These are phyloP conservation scores for Apoderus coryli DNA, from an alignment of 2,888 invertebrate genomes.

Conservation along the genomic window DNA sequence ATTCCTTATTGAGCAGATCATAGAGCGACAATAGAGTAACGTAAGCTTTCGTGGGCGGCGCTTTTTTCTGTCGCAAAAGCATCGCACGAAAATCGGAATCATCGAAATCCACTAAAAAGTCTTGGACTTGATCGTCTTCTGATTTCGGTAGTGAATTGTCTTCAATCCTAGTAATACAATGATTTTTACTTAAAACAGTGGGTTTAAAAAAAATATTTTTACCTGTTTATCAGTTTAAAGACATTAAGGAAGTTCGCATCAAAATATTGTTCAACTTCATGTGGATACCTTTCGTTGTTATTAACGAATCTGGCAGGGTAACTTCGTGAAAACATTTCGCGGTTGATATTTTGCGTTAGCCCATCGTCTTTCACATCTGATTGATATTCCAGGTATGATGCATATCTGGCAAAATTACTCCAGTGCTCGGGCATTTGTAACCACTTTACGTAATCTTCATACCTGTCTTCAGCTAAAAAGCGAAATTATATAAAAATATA, in stretches of 20 bases:
- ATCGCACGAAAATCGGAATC: conserved; percentile 25
- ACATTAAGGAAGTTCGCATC: conserved; percentile 28
- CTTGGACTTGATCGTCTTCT: conserved; percentile 22
- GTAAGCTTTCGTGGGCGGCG: conserved; percentile 43
- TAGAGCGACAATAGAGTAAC: conserved; percentile 45
- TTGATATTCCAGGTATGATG: no score
- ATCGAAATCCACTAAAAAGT: conserved; percentile 27
- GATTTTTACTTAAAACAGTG: conserved; percentile 3
- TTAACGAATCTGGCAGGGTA: background rate
- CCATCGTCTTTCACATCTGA: no score
- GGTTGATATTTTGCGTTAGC: no score
- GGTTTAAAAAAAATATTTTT: no score
- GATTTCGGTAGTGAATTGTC: conserved; percentile 15
- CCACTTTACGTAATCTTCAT: conserved; percentile 21
- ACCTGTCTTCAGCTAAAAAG: conserved; percentile 6
- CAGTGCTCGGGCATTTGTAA: conserved; percentile 19
- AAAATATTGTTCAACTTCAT: conserved; percentile 23
- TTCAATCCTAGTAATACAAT: conserved; percentile 11
- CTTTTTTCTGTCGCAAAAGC: conserved; percentile 33
- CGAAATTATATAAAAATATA: no score
- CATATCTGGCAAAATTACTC: conserved; percentile 21
- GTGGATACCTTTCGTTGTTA: background rate
- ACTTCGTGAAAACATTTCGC: no score
- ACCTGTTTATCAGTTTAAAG: conserved; percentile 27
- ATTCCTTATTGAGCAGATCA: conserved; percentile 49